Conservation (phyloP, 2,113 vertebrate species). For the Petromus typicus region DNA sequence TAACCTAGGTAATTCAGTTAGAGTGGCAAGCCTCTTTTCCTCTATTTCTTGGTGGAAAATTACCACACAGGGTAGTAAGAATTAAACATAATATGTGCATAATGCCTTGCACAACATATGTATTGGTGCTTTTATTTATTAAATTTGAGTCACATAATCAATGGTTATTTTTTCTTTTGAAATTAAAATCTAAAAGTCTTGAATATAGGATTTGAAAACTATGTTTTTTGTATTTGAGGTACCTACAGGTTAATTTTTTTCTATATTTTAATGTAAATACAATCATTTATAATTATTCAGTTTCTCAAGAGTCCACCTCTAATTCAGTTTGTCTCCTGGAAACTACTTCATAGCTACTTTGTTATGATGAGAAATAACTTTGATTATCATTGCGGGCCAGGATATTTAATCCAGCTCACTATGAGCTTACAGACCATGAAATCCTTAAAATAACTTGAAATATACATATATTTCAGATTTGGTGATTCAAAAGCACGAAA, state of each 20-base stretch:
- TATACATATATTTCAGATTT: neutral
- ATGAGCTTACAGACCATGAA: neutral
- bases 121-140: neutral
- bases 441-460: neutral
- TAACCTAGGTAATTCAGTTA: neutral
- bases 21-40: neutral
- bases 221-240: neutral
- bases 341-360: neutral
- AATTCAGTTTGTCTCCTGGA: neutral
- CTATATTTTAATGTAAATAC: neutral
- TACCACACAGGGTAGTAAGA: neutral
- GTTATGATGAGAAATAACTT: neutral
- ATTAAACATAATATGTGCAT: neutral
- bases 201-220: neutral
- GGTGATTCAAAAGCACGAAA: neutral
- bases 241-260: neutral
- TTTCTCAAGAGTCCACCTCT: neutral
- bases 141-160: neutral
- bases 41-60: neutral
- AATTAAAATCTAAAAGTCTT: neutral
- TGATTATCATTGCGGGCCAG: neutral
- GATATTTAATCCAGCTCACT: neutral
- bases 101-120: neutral
- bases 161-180: neutral
- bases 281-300: neutral